Base-by-base conservation (phyloP, 2,888 invertebrate species). In the Volucella bombylans region DNA sequence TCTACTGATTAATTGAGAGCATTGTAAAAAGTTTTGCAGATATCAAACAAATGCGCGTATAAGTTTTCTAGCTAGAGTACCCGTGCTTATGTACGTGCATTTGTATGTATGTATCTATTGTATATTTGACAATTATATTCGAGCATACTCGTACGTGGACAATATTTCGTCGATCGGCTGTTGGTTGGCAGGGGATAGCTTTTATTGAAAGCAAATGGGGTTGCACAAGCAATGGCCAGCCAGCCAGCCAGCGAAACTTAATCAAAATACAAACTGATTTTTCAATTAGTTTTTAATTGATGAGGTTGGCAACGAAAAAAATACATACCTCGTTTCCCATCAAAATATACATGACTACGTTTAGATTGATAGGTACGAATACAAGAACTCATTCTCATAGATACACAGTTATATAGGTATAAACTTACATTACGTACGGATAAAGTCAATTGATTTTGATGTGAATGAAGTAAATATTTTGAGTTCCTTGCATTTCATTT, bases 241-340 rank as follows among this genome's bases (percentile, higher is more conserved):
- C 49, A 38, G 31, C 11, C 43, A 47, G 62, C 45, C 71, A 71
- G 69, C 39, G 61, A 81, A 69, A 71, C 72, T 73, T 62, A 79
- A 79, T 79, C 68, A 82, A 79, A 73, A 82, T 72, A 73, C 72
- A 83, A 83, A 74, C 74, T 71, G 74, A 76, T 80, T 83, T 83
- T 83, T 83, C 74, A 80, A 83, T 80, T 80, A 83, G 80, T 65
- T 73, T 74, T 82, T 82, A 79, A 82, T 82, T 68, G 82, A 78
- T 73, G 68, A 73, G 78, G 73, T 79, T 73, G 79, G 79, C 68
- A 73, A 73, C 61, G 68, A 68, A 79, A 31, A 31, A 31, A 69
- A 79, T 82, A 82, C 73, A 79, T 82, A 82, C 73, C 79, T 79
- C 78, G 67, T 82, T 82, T 82, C 64, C 68, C 61, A 82, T 79